Conservation (phyloP, 2,888 invertebrate genomes). For the Notodonta dromedarius region DNA sequence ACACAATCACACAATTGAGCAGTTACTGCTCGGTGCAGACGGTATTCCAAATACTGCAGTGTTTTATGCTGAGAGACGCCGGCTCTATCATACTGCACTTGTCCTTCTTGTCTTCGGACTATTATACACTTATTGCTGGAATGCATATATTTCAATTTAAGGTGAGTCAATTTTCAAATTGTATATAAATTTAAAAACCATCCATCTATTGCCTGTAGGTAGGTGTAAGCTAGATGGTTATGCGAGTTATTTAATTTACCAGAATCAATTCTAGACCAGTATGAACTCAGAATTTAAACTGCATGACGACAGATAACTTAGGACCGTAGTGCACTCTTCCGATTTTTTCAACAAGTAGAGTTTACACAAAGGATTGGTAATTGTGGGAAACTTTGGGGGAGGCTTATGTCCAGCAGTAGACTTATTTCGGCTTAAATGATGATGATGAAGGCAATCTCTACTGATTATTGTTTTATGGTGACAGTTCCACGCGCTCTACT, state of each 20-base stretch:
- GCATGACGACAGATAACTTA: no score
- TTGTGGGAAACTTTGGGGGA: no score
- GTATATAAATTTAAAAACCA: not conserved
- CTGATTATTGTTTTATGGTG: not conserved
- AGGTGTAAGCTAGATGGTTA: no score
- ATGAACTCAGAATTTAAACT: no score
- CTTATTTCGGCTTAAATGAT: no score
- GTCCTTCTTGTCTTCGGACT: conserved; percentile 92
- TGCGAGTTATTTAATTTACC: no score
- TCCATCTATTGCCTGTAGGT: no score
- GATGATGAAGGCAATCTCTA: not conserved
- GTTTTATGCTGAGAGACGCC: conserved; percentile 89
- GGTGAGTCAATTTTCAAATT: conserved; percentile 72
- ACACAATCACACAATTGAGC: conserved; percentile 84
- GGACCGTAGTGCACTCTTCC: no score
- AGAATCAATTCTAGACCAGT: no score
- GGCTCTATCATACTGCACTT: conserved; percentile 93
- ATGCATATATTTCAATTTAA: conserved; percentile 92
- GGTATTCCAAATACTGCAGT: conserved; percentile 89
- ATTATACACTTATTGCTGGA: conserved; percentile 92
- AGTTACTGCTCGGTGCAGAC: conserved; percentile 90
- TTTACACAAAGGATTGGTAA: no score
- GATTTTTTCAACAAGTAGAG: no score
- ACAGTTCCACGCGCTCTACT: conserved; percentile 93
- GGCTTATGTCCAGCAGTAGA: no score